Evolutionary conservation across 2,113 vertebrate species (phyloP), one percentile per base, ranked within the genome.

Genomic region (Cottus gobio): DNA sequence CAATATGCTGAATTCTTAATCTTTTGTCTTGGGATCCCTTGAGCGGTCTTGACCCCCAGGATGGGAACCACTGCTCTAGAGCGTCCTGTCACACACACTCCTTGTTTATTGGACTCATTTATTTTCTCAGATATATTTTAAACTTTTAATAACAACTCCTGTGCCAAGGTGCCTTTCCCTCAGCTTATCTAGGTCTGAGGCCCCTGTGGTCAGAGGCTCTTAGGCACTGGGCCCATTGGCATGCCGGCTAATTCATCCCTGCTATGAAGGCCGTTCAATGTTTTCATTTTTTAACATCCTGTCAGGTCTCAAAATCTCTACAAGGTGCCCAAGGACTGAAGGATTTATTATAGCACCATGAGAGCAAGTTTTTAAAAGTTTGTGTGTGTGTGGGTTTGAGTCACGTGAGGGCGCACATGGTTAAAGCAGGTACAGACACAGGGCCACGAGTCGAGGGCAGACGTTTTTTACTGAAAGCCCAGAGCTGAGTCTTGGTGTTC

Each of bases 221-320:
- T 26, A 28, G 20, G 16, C 54, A 48, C 37, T 31, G 24, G n/a
- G 11, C 7, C 36, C n/a, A 3, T 28, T 52, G 24, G 3, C 36
- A n/a, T 22, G 34, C 42, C 24, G 24, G 5, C 13, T 62, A 13
- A 37, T 50, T n/a, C n/a, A 58, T 57, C 50, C n/a, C 10, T 36
- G 5, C 30, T 60, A 16, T 36, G 46, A 30, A 16, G 24, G 4
- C 31, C 42, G 28, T 44, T 31, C 6, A 36, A 2, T 71, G 7
- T 39, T 22, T 42, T 56, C 3, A 26, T 56, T 71, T 56, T 71
- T 80, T n/a, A 50, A 39, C 44, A 63, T 36, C 31, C 54, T 44
- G 24, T 20, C n/a, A n/a, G 1, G 44, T 60, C 42, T 30, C 20
- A 50, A 36, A 66, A 42, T 44, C n/a, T 64, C 62, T 26, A 16